Conservation (phyloP, 1,140 invertebrate species). For the Tetramorium alpestre region DNA sequence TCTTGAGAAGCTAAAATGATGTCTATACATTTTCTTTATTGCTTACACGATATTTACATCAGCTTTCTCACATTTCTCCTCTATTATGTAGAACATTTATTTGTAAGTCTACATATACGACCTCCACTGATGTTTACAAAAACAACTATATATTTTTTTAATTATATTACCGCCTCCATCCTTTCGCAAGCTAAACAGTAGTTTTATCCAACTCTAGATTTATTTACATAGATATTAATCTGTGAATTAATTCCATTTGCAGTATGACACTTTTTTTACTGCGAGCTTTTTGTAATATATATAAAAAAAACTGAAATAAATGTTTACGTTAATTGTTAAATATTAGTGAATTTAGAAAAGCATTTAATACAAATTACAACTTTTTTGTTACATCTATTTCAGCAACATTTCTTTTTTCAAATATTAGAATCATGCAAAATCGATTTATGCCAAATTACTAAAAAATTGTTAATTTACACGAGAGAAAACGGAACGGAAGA, state of each 20-base stretch:
- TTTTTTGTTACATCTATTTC: not conserved
- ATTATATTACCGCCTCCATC: not conserved
- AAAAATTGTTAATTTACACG: conserved; percentile 7
- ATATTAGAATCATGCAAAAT: not conserved
- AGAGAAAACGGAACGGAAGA: not conserved
- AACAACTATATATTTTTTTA: not conserved
- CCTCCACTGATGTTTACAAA: not conserved
- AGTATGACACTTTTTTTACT: not conserved
- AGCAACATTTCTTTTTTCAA: not conserved
- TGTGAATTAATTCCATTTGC: not conserved
- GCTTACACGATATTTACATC: not conserved
- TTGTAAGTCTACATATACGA: not conserved
- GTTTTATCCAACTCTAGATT: not conserved
- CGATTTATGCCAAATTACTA: not conserved
- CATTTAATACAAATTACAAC: not conserved
- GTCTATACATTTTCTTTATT: not conserved
- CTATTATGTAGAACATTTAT: not conserved
- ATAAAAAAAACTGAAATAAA: not conserved
- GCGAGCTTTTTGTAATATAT: not conserved
- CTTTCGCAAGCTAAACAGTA: not conserved
- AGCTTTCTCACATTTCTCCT: not conserved
- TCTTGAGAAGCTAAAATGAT: not conserved
- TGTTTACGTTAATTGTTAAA: not conserved
- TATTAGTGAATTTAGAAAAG: not conserved
- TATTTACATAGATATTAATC: not conserved